Base-by-base conservation (phyloP, 2,113 vertebrate species). In the Tragelaphus imberbis region DNA sequence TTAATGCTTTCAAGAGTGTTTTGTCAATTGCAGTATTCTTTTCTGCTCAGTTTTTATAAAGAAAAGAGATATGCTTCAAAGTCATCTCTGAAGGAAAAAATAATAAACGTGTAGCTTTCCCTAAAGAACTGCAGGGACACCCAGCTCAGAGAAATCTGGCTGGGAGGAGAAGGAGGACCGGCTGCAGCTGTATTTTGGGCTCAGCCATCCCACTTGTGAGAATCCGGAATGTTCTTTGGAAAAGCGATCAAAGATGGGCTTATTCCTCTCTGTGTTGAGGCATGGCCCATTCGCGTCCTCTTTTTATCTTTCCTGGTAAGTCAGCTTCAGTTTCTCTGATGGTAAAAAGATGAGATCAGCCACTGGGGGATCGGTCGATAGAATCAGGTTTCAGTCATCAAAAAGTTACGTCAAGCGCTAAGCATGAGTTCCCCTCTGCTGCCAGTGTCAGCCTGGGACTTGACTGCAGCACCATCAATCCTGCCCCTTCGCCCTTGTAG, bases 11-110 rank as follows among this genome's bases (percentile, higher is more conserved):
- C 59, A 97, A 97, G 97, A 95, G 68, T 95, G 91, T 98, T 92
- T 98, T 89, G 75, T 91, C 93, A 88, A 98, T 97, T 97, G 96
- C 96, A 96, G 97, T 98, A 96, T 97, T 99, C 96, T 97, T 97
- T 98, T 97, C 97, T 98, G 97, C 98, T 98, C 97, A 96, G 95
- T 97, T 98, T 98, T 98, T 98, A 97, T 97, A 98, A 98, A 98
- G 98, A 98, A 98, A 98, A 98, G 97, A 97, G 96, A 97, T 98
- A 98, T 98, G 94, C 96, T 97, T 98, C 98, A 95, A 98, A 98
- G 98, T 98, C 97, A 88, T 94, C 93, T 59, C 94, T 95, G 90
- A 84, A 97, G 84, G 91, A 36, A 97, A 90, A 98, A 84, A 55
- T 97, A 96, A 98, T 96, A 98, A 97, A 96, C 88, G 16, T 36